These are phyloP conservation scores for Coendou prehensilis DNA, from an alignment of 2,797 vertebrate species.

Conservation along the genomic window DNA sequence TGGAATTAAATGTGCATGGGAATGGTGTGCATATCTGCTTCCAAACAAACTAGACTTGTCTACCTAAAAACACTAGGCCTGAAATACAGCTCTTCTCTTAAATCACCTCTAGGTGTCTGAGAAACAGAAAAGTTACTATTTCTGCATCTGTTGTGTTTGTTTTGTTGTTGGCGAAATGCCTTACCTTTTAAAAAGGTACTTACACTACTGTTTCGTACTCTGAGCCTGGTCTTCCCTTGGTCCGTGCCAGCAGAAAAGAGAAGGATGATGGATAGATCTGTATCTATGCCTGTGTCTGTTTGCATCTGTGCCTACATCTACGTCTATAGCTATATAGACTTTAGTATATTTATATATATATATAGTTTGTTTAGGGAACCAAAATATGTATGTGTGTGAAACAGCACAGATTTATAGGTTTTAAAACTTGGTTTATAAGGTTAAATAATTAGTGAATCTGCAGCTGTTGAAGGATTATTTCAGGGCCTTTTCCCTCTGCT, in stretches of 20 bases:
- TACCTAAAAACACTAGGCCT: background rate
- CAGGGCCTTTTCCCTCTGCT: background rate
- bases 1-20: background rate
- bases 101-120: background rate
- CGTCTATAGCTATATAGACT: background rate
- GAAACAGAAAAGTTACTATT: conserved; percentile 51
- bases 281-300: background rate
- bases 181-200: conserved; percentile 41
- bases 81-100: background rate
- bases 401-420: background rate
- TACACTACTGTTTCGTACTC: background rate
- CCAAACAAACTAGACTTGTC: background rate
- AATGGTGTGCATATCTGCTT: background rate
- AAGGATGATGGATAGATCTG: background rate
- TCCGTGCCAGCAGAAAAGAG: background rate
- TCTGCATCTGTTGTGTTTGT: conserved; percentile 55
- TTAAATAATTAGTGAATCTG: conserved; percentile 40
- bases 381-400: conserved; percentile 12
- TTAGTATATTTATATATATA: no score
- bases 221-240: conserved; percentile 27
- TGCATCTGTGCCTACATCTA: background rate
- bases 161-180: conserved; percentile 32
- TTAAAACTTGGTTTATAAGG: conserved; percentile 52
- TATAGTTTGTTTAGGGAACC: background rate
- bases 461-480: conserved; percentile 22